These are phyloP conservation scores for Ornithorhynchus anatinus DNA, from an alignment of 2,113 vertebrate species.

Conservation along the genomic window DNA sequence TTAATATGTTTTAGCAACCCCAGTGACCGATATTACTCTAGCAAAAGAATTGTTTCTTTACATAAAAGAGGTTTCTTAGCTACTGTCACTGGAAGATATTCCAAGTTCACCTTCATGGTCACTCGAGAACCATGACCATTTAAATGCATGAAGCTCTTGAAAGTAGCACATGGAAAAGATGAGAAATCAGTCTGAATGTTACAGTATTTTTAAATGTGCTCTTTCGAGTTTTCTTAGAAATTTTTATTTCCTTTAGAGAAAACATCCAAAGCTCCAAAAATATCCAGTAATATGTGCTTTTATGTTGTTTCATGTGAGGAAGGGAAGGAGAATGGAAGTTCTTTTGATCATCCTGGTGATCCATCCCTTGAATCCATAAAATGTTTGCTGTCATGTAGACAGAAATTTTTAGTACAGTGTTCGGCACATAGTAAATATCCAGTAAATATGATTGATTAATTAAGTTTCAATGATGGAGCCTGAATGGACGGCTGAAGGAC, in stretches of 20 bases:
- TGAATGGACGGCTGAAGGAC: too few species aligned
- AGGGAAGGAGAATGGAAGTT: too few species aligned
- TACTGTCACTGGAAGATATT: slow-evolving; percentile 4
- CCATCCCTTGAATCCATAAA: neutral
- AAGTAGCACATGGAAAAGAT: neutral
- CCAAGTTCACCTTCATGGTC: neutral
- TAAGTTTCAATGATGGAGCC: too few species aligned
- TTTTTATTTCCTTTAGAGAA: slow-evolving; percentile 31
- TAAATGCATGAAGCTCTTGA: neutral
- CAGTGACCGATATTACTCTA: neutral
- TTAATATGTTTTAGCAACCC: neutral
- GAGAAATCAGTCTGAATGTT: neutral
- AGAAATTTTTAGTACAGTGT: too few species aligned
- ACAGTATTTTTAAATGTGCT: neutral
- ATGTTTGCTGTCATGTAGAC: too few species aligned
- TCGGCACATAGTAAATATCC: too few species aligned
- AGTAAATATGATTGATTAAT: too few species aligned
- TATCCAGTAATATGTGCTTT: slow-evolving; percentile 29
- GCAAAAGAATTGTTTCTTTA: slow-evolving; percentile 4
- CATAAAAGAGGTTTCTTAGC: neutral
- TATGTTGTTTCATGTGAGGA: neutral
- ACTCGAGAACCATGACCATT: neutral
- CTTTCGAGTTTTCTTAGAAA: neutral
- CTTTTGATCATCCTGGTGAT: neutral
- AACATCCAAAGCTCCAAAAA: slow-evolving; percentile 32